Evolutionary conservation across 2,888 invertebrate genomes (phyloP).

Genomic region (Agrotis puta): DNA sequence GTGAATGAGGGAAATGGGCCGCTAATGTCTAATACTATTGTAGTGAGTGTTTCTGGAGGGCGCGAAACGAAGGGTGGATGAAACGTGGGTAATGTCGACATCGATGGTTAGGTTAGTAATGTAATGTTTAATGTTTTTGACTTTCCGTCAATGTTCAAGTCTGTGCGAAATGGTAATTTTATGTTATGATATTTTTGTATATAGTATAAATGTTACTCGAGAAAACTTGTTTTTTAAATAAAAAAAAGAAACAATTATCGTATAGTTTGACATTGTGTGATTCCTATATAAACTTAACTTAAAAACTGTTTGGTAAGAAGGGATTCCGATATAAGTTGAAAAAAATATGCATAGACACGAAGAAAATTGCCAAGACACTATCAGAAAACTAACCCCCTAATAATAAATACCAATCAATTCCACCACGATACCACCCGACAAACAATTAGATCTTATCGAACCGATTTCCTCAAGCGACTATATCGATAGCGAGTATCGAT

Average conservation of each 20-base stretch:
- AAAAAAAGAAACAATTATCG: fast-evolving
- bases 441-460: constrained; percentile 77
- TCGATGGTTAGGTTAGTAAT: constrained; percentile 35
- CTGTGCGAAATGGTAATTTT: not conserved
- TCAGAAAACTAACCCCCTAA: constrained; percentile 59
- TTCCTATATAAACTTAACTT: not conserved
- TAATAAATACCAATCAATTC: constrained; percentile 69
- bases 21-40: constrained; percentile 84
- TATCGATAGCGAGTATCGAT: constrained; percentile 74
- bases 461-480: constrained; percentile 73
- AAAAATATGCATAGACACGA: constrained; percentile 8
- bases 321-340: not conserved
- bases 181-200: not conserved
- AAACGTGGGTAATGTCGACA: constrained; percentile 54
- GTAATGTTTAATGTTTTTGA: not conserved
- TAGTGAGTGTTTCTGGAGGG: constrained; percentile 79
- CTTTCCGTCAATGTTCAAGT: not conserved
- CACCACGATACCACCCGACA: constrained; percentile 61
- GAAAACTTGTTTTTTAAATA: too few species aligned
- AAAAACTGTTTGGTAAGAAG: not conserved
- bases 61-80: constrained; percentile 63
- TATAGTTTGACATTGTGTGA: not conserved
- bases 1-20: constrained; percentile 33
- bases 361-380: constrained; percentile 23
- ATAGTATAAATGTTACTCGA: not conserved